Evolutionary conservation across 2,113 vertebrate genomes (phyloP), one percentile per base, ranked within the genome.

Genomic region (Dissostichus mawsoni): DNA sequence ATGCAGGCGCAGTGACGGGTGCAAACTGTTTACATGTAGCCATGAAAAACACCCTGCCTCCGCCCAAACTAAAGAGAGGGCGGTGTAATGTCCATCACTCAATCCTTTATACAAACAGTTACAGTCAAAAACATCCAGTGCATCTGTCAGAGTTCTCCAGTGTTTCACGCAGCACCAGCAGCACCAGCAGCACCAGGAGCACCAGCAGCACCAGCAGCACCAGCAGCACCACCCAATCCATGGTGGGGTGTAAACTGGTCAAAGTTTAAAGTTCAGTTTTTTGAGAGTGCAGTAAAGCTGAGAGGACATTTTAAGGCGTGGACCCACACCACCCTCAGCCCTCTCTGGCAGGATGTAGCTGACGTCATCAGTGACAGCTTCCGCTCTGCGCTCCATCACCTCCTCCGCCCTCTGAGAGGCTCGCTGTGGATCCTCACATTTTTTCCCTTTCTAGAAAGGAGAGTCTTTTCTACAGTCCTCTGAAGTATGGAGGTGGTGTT

Each of bases 221-320:
- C 6, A 23, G 50, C 57, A 23, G 41, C 23, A 56, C n/a, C 4
- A 16, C 2, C 23, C 2, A 16, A 20, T 47, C 36, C 59, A 14
- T 33, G 4, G 3, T 25, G 8, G 50, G n/a, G n/a, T 80, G 62
- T 51, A 64, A 71, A 76, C 76, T 12, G 36, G n/a, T 47, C 47
- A n/a, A 23, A 47, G 69, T 29, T 33, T 55, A 5, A 57, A 36
- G 18, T 36, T 80, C 16, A 48, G 23, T 48, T 78, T 77, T 79
- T 52, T 44, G 67, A 68, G 1, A 8, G 20, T 69, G 20, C 50
- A 63, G 29, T 78, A 33, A 80, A 86, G 68, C 81, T 75, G 69
- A 65, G 70, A 69, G 69, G 83, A 65, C 53, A 4, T 57, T 56
- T 88, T 89, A 90, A 91, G 87, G 84, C 83, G 57, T 69, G 47